A percentile compares a stretch with the other conserved stretches of the same genome.
These are phyloP conservation scores for Dermolepida albohirtum DNA, from an alignment of 2,888 invertebrate genomes.

Conservation along the genomic window DNA sequence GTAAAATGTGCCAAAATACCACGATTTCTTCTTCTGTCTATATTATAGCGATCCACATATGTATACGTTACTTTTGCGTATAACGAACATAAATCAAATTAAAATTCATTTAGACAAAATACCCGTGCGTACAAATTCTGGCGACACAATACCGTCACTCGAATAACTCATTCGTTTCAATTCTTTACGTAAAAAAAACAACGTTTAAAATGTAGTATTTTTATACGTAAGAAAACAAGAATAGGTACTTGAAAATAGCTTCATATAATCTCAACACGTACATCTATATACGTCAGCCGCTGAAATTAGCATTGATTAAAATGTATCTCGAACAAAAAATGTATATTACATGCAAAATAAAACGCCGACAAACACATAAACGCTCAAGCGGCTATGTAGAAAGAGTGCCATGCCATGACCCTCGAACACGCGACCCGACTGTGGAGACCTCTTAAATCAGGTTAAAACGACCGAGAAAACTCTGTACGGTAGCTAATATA, in stretches of 20 bases:
- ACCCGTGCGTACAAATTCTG: no score
- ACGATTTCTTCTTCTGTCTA: no score
- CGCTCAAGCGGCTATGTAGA: background rate
- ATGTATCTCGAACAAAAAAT: constrained; percentile 33
- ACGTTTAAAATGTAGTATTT: background rate
- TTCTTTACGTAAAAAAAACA: no score
- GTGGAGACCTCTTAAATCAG: constrained; percentile 20
- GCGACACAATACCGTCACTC: no score
- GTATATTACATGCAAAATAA: constrained; percentile 31
- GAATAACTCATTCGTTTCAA: no score
- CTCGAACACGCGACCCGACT: constrained; percentile 10
- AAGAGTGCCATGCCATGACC: background rate
- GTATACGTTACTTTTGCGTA: no score
- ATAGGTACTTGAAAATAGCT: constrained; percentile 12
- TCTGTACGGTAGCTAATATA: constrained; percentile 8
- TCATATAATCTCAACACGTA: background rate
- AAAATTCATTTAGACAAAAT: no score
- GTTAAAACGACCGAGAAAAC: constrained; percentile 15
- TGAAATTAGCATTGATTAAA: constrained; percentile 37
- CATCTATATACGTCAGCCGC: constrained; percentile 24
- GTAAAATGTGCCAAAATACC: no score
- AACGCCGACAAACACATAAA: background rate
- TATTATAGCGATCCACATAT: no score
- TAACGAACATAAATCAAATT: no score
- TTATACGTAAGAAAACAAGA: background rate